Conservation (phyloP, 2,113 vertebrate species). For the Mystacornis crossleyi region DNA sequence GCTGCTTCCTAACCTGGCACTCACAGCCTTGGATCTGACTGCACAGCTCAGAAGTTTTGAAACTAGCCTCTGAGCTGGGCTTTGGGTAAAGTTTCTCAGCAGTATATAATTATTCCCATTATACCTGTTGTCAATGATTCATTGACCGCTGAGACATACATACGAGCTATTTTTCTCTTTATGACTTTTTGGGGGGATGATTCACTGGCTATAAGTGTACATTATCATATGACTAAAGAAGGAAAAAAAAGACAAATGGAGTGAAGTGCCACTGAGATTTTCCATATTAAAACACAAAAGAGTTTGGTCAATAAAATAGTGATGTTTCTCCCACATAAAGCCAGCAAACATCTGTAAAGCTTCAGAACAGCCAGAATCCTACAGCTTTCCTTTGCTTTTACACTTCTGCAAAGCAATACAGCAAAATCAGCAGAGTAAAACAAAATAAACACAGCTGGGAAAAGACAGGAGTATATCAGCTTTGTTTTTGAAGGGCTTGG, state of each 20-base stretch:
- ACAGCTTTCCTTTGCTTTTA: not conserved
- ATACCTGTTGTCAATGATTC: constrained; percentile 75
- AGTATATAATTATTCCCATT: constrained; percentile 74
- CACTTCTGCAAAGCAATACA: not conserved
- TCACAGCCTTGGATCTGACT: not conserved
- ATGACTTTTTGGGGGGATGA: constrained; percentile 70
- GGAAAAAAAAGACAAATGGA: constrained; percentile 35
- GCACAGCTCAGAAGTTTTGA: constrained; percentile 38
- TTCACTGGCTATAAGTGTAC: constrained; percentile 65
- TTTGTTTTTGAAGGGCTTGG: not conserved
- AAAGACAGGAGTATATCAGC: not conserved
- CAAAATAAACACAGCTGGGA: not conserved
- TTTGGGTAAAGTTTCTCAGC: constrained; percentile 57
- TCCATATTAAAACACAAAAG: constrained; percentile 43
- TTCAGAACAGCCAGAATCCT: not conserved
- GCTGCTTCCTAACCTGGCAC: constrained; percentile 28
- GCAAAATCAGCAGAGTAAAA: not conserved
- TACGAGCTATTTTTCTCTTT: constrained; percentile 69
- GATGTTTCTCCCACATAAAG: not conserved
- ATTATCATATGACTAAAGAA: constrained; percentile 68
- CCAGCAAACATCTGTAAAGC: constrained; percentile 32
- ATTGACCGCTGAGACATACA: constrained; percentile 60
- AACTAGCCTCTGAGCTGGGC: constrained; percentile 37
- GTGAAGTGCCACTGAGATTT: constrained; percentile 52
- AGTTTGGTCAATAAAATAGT: constrained; percentile 14